phyloP scores from a whole-genome alignment of 2,888 invertebrate genomes.

The Melanargia galathea region DNA sequence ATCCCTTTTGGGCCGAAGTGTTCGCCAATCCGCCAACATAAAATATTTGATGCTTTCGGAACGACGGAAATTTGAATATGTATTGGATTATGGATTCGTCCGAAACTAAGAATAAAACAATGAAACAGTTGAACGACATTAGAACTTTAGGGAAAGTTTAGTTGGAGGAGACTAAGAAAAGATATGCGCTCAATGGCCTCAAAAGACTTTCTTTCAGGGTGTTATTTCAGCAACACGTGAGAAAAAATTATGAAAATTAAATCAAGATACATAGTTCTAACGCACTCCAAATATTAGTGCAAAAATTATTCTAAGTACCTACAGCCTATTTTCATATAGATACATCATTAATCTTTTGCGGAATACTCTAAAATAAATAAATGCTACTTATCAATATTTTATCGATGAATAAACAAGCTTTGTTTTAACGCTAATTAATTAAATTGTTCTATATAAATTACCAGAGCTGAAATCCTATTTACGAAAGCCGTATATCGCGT shows the following conservation, averaged over 20 bases:
- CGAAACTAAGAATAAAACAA: not conserved
- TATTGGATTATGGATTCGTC: not conserved
- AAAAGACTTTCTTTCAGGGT: too few species aligned
- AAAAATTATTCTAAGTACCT: too few species aligned
- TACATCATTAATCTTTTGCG: not conserved
- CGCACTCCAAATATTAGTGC: too few species aligned
- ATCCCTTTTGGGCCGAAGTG: not conserved
- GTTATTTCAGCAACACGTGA: too few species aligned
- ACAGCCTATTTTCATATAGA: not conserved
- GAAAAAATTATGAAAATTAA: too few species aligned
- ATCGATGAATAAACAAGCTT: not conserved
- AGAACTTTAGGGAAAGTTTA: constrained; percentile 2
- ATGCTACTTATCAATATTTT: too few species aligned
- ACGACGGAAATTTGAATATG: not conserved
- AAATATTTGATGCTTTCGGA: constrained; percentile 3
- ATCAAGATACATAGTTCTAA: too few species aligned
- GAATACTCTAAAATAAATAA: too few species aligned
- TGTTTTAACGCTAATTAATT: constrained; percentile 11
- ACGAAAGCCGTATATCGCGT: constrained; percentile 14
- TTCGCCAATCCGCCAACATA: constrained; percentile 10
- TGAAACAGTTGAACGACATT: constrained; percentile 8
- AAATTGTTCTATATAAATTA: constrained; percentile 18
- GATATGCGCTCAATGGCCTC: not conserved
- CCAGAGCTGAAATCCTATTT: constrained; percentile 15
- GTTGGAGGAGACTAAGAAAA: not conserved